Conservation (phyloP, 2,888 invertebrate genomes). For the Cosmia trapezina region DNA sequence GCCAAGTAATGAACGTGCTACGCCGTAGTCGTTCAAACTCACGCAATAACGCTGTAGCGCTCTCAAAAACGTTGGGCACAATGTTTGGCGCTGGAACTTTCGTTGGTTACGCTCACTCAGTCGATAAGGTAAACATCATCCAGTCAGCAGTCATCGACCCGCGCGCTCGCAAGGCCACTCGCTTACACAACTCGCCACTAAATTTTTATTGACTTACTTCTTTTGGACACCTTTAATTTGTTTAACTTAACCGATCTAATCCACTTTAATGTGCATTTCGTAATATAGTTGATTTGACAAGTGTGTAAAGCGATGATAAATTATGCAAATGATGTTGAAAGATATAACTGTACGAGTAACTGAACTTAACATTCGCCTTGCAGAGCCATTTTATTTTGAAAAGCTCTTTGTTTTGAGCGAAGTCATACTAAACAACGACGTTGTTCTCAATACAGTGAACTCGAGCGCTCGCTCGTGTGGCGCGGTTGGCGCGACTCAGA, state of each 20-base stretch:
- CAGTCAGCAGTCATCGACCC: slow-evolving; percentile 85
- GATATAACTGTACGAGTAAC: slow-evolving; percentile 70
- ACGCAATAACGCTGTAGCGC: slow-evolving; percentile 69
- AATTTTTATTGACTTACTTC: slow-evolving; percentile 77
- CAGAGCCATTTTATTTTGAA: slow-evolving; percentile 74
- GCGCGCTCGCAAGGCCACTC: slow-evolving; percentile 84
- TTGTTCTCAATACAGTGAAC: slow-evolving; percentile 87
- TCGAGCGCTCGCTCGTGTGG: slow-evolving; percentile 82
- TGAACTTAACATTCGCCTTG: slow-evolving; percentile 67
- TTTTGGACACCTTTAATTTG: slow-evolving; percentile 62
- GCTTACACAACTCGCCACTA: slow-evolving; percentile 84
- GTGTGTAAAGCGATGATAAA: slow-evolving; percentile 42
- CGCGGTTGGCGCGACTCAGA: slow-evolving; percentile 62
- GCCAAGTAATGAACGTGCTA: slow-evolving; percentile 62
- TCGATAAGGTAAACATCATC: slow-evolving; percentile 87
- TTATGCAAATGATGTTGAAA: slow-evolving; percentile 66
- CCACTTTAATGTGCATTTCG: slow-evolving; percentile 42
- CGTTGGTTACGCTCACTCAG: slow-evolving; percentile 81
- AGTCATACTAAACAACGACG: slow-evolving; percentile 78
- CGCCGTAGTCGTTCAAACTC: slow-evolving; percentile 69
- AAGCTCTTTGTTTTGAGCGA: slow-evolving; percentile 82
- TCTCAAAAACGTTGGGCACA: slow-evolving; percentile 72
- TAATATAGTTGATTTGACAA: slow-evolving; percentile 28
- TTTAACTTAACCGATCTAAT: slow-evolving; percentile 52
- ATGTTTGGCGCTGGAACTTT: slow-evolving; percentile 77